phyloP scores from a whole-genome alignment of 1,140 invertebrate species.

The Phenacoccus solenopsis region DNA sequence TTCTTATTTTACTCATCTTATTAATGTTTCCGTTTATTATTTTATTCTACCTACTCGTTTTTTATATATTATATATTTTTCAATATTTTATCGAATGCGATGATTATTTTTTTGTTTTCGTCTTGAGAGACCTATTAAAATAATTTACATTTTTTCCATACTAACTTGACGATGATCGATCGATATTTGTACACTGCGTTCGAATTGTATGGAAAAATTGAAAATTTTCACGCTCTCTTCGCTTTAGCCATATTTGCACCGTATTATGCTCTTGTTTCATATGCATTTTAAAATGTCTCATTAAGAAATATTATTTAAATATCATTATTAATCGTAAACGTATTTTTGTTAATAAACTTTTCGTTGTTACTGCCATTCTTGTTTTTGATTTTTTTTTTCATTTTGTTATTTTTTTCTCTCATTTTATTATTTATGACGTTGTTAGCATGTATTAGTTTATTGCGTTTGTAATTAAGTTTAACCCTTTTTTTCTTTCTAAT shows the following conservation, averaged over 20 bases:
- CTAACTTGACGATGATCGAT: background rate
- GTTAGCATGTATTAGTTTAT: conserved; percentile 1
- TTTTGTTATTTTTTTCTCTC: background rate
- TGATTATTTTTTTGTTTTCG: background rate
- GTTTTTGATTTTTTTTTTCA: conserved; percentile 10
- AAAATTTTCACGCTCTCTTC: conserved; percentile 6
- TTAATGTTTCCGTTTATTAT: background rate
- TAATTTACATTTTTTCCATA: background rate
- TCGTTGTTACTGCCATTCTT: conserved; percentile 15
- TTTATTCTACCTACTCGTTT: background rate
- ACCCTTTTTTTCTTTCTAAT: background rate
- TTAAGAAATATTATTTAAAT: background rate
- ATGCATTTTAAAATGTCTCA: background rate
- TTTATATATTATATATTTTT: background rate
- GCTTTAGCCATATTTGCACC: background rate
- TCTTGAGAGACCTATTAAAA: background rate
- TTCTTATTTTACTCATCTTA: background rate
- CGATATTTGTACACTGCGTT: background rate
- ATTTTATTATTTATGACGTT: conserved; percentile 10
- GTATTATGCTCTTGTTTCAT: background rate
- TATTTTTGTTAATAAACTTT: conserved; percentile 7
- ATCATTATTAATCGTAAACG: background rate
- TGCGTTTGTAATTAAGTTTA: background rate
- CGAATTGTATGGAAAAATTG: background rate
- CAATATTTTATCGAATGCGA: background rate